A percentile compares a stretch with the other conserved stretches of the same genome.
Evolutionary conservation across 2,888 invertebrate genomes (phyloP).

Genomic region (Onthophagus sagittarius): DNA sequence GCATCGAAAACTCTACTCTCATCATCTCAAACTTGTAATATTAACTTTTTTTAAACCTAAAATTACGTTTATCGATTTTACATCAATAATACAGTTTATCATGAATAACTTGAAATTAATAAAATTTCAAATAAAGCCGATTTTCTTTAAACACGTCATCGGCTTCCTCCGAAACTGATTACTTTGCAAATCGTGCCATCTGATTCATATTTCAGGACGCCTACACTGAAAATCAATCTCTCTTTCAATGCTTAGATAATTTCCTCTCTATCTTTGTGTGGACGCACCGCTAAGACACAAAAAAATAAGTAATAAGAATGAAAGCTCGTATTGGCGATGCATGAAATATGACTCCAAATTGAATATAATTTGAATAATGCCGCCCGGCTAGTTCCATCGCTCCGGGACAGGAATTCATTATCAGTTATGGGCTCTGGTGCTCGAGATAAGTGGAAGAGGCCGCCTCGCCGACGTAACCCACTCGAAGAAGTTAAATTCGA

Average conservation of each 20-base stretch:
- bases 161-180: not conserved
- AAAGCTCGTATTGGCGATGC: not conserved
- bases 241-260: not conserved
- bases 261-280: not conserved
- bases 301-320: not conserved
- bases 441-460: slow-evolving; percentile 6
- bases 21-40: too few species aligned
- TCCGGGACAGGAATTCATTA: not conserved
- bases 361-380: slow-evolving; percentile 9
- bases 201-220: not conserved
- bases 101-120: too few species aligned
- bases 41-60: too few species aligned
- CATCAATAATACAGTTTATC: too few species aligned
- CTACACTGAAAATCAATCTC: not conserved
- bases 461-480: not conserved
- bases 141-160: too few species aligned
- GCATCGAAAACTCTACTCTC: not conserved
- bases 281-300: not conserved
- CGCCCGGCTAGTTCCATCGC: slow-evolving; percentile 1
- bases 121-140: too few species aligned
- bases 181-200: not conserved
- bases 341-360: slow-evolving; percentile 10
- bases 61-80: too few species aligned
- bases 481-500: not conserved
- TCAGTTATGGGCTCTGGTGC: not conserved